These are phyloP conservation scores for Drosophila prostipennis DNA, from an alignment of 2,888 invertebrate species.

Conservation along the genomic window DNA sequence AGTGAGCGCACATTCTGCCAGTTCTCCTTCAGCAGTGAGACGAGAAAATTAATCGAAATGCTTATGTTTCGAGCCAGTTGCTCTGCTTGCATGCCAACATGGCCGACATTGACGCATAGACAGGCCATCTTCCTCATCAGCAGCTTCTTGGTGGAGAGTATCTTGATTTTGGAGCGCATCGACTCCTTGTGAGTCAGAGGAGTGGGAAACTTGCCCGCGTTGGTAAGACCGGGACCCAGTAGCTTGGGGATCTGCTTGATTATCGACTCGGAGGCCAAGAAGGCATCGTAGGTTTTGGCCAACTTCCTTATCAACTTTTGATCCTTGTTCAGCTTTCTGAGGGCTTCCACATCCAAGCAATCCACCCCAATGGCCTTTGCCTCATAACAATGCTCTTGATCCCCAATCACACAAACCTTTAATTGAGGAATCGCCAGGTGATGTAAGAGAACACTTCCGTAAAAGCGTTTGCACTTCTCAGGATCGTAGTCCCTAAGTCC, in stretches of 20 bases:
- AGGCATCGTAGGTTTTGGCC: conserved; percentile 97
- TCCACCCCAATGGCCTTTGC: conserved; percentile 95
- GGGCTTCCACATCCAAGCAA: conserved; percentile 98
- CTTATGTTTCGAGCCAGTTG: conserved; percentile 98
- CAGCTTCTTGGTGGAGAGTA: conserved; percentile 99
- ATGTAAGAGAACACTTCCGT: conserved; percentile 92
- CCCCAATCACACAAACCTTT: conserved; percentile 99
- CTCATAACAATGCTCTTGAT: conserved; percentile 99
- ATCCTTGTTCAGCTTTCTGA: conserved; percentile 99
- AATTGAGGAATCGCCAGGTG: conserved; percentile 99
- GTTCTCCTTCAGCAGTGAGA: conserved; percentile 99
- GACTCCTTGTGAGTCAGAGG: conserved; percentile 98
- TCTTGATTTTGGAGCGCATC: conserved; percentile 97
- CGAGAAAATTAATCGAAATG: conserved; percentile 98
- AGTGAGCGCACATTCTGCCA: conserved; percentile 99
- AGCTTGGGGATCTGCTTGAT: conserved; percentile 99
- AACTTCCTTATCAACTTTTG: conserved; percentile 99
- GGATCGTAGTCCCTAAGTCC: conserved; percentile 99
- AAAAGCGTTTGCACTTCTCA: conserved; percentile 99
- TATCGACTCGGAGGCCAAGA: conserved; percentile 98
- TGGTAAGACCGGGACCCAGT: conserved; percentile 99
- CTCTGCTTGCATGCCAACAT: conserved; percentile 97
- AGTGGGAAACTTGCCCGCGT: conserved; percentile 99
- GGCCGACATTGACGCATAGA: conserved; percentile 98
- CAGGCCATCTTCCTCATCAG: conserved; percentile 99